Base-by-base conservation (phyloP, 2,797 vertebrate genomes). In the Pachyuromys duprasi region DNA sequence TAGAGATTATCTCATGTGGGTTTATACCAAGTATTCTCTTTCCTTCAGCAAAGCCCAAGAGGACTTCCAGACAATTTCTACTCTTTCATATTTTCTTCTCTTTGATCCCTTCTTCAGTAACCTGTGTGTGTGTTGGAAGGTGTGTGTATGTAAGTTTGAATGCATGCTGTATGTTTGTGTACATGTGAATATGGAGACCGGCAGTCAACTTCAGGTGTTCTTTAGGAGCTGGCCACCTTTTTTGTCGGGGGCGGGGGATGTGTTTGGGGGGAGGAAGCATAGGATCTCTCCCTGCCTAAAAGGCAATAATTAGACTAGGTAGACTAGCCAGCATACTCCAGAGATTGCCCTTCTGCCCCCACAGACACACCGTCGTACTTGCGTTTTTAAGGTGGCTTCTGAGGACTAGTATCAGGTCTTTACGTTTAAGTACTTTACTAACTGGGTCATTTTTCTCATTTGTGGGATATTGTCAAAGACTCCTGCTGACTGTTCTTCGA, bases 21-120 rank as follows among this genome's bases (percentile, higher is more conserved):
- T 33, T 80, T n/a, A 96, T 60, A 90, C 17, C n/a, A 65, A 17
- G 2, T 89, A 13, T n/a, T 12, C 24, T 5, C 39, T n/a, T 49
- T 80, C n/a, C 42, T 42, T 62, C 31, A 63, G 94, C 60, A 89
- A 91, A 57, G 12, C 53, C 45, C 42, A 70, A 62, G 12, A 53
- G n/a, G 74, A 89, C 49, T 97, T 93, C 22, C 39, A 95, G 79
- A 83, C 90, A 65, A 78, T 82, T 84, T 94, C 57, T 91, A 17
- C 20, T 49, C 49, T 88, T 88, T 74, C 39, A 13, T 84, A 86
- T 69, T 63, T 24, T 82, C n/a, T 96, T 94, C 76, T 36, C 76
- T 86, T 89, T 95, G 76, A 92, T 57, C 7, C n/a, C 65, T n/a
- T 86, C 45, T 92, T 22, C 60, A 53, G 28, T 89, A 76, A 76